These are phyloP conservation scores for Rhinolophus sinicus DNA, from an alignment of 2,113 vertebrate species.

Conservation along the genomic window DNA sequence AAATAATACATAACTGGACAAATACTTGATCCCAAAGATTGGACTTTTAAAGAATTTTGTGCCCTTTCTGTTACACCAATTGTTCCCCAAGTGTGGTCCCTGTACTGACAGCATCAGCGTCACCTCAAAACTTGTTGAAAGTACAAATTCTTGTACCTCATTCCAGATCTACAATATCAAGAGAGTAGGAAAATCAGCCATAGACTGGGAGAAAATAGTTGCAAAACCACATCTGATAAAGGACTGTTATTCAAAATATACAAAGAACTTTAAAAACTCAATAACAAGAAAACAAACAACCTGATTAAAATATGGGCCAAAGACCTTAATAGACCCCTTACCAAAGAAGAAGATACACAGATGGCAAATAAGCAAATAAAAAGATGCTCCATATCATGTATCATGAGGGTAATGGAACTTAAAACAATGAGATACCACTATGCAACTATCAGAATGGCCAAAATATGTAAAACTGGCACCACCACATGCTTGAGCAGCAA, in stretches of 20 bases:
- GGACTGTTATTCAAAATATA: not conserved
- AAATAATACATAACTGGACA: conserved; percentile 9
- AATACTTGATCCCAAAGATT: not conserved
- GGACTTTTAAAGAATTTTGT: not conserved
- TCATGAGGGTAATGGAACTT: not conserved
- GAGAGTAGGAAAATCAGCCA: not conserved
- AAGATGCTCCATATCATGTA: not conserved
- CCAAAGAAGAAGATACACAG: not conserved
- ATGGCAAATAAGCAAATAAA: not conserved
- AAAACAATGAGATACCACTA: not conserved
- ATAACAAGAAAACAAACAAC: not conserved
- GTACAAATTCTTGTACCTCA: not conserved
- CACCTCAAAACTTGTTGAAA: not conserved
- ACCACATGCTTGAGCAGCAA: not conserved
- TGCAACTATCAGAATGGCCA: not conserved
- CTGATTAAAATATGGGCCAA: not conserved
- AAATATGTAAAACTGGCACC: not conserved
- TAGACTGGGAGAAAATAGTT: not conserved
- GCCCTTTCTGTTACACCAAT: not conserved
- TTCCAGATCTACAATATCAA: not conserved
- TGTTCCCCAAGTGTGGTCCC: not conserved
- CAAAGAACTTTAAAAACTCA: not conserved
- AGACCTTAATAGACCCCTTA: not conserved
- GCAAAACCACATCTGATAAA: conserved; percentile 12
- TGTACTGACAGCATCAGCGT: not conserved